A percentile compares a stretch with the other conserved stretches of the same genome.
Evolutionary conservation across 53 echinoderm and acorn worm species (phyloP).

Genomic region (Temnopleurus reevesii): DNA sequence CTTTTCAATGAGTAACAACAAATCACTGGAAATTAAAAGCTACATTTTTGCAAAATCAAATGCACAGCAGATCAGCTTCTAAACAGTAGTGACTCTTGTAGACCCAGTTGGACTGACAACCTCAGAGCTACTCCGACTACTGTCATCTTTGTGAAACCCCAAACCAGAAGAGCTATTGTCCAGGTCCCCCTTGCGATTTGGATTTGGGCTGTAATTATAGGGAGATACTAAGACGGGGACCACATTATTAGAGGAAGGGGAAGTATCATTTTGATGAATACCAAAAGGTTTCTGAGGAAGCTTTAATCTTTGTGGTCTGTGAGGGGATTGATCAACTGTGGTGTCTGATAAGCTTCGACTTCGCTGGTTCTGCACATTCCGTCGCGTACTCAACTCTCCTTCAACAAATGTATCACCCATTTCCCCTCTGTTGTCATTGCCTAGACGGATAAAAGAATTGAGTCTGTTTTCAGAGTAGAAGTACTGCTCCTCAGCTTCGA

Average conservation of each 20-base stretch:
- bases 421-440: constrained; percentile 58
- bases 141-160: constrained; percentile 56
- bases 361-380: constrained; percentile 64
- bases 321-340: constrained; percentile 71
- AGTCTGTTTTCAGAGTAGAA: constrained; percentile 76
- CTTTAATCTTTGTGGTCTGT: constrained; percentile 85
- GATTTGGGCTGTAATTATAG: constrained; percentile 96
- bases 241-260: constrained; percentile 71
- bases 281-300: constrained; percentile 97
- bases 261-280: constrained; percentile 79
- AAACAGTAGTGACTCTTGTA: constrained; percentile 90
- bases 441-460: constrained; percentile 74
- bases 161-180: constrained; percentile 53
- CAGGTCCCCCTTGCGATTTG: constrained; percentile 68
- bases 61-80: not conserved
- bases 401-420: constrained; percentile 48
- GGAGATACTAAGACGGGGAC: constrained; percentile 95
- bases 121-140: constrained; percentile 74
- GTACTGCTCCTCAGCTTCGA: constrained; percentile 55
- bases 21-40: not conserved
- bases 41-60: not conserved
- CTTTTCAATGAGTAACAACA: not conserved
- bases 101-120: constrained; percentile 84
- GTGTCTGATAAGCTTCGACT: constrained; percentile 81
- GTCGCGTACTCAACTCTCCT: constrained; percentile 17